Evolutionary conservation across 2,113 vertebrate species (phyloP).

Genomic region (Pachypanchax playfairii): DNA sequence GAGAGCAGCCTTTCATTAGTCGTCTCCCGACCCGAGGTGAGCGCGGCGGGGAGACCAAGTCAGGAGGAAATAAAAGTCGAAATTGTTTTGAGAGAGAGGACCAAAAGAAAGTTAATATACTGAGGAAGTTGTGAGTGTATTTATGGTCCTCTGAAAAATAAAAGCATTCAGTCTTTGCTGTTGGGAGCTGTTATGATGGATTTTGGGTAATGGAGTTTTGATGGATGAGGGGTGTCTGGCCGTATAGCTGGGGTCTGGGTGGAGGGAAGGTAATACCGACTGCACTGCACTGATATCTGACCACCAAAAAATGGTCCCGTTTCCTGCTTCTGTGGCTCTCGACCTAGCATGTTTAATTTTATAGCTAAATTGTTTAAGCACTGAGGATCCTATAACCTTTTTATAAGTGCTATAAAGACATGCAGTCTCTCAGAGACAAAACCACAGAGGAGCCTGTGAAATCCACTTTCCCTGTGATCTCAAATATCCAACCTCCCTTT

Average conservation of each 20-base stretch:
- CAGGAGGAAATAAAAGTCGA: constrained; percentile 62
- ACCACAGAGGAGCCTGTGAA: constrained; percentile 42
- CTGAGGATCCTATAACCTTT: constrained; percentile 62
- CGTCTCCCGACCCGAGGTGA: constrained; percentile 55
- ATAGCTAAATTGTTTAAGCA: constrained; percentile 48
- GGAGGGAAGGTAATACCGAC: constrained; percentile 23
- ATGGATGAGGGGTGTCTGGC: constrained; percentile 63
- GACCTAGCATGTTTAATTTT: constrained; percentile 25
- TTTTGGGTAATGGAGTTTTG: constrained; percentile 77
- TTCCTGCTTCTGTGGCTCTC: constrained; percentile 3
- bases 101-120: constrained; percentile 57
- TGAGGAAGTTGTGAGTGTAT: constrained; percentile 55
- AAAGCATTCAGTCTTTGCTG: constrained; percentile 36
- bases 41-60: constrained; percentile 31
- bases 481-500: constrained; percentile 57
- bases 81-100: constrained; percentile 63
- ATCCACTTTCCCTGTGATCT: constrained; percentile 60
- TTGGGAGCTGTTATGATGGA: constrained; percentile 66
- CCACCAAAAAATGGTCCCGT: constrained; percentile 39
- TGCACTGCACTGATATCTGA: constrained; percentile 43
- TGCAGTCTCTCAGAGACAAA: constrained; percentile 44
- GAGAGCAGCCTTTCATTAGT: constrained; percentile 71
- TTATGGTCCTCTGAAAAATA: constrained; percentile 58
- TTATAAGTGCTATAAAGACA: constrained; percentile 56
- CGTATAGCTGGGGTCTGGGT: constrained; percentile 21